phyloP scores from a whole-genome alignment of 2,797 vertebrate species.

The Sebastes reedi region DNA sequence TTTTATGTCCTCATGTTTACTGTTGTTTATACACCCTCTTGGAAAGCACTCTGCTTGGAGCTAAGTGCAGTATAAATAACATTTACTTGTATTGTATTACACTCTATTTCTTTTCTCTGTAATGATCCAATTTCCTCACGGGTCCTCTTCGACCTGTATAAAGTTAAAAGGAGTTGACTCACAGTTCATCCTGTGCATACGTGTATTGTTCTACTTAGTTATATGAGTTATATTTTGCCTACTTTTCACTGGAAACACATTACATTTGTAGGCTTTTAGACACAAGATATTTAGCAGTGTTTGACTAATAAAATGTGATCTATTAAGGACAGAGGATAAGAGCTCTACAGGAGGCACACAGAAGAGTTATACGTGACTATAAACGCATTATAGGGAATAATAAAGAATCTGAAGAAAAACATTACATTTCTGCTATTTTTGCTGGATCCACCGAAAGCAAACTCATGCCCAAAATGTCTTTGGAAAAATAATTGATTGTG shows the following conservation, averaged over 20 bases:
- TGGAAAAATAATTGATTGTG: background rate
- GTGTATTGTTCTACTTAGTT: background rate
- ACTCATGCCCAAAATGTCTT: background rate
- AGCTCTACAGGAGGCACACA: background rate
- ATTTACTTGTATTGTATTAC: conserved; percentile 14
- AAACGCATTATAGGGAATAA: background rate
- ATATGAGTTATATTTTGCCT: background rate
- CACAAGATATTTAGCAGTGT: background rate
- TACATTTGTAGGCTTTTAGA: background rate
- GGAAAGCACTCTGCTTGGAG: conserved; percentile 4
- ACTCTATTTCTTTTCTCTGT: background rate
- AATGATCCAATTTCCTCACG: conserved; percentile 6
- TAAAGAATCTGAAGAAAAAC: background rate
- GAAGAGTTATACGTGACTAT: background rate
- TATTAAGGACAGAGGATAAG: background rate
- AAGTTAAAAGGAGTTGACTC: background rate
- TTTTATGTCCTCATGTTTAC: conserved; percentile 43
- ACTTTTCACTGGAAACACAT: background rate
- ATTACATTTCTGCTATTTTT: background rate
- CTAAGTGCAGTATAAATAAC: conserved; percentile 28
- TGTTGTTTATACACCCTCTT: conserved; percentile 35
- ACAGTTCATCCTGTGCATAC: background rate
- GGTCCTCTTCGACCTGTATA: background rate
- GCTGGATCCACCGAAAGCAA: background rate
- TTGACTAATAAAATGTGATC: background rate